Base-by-base conservation (phyloP, 2,888 invertebrate genomes). In the Falcaria lacertinaria region DNA sequence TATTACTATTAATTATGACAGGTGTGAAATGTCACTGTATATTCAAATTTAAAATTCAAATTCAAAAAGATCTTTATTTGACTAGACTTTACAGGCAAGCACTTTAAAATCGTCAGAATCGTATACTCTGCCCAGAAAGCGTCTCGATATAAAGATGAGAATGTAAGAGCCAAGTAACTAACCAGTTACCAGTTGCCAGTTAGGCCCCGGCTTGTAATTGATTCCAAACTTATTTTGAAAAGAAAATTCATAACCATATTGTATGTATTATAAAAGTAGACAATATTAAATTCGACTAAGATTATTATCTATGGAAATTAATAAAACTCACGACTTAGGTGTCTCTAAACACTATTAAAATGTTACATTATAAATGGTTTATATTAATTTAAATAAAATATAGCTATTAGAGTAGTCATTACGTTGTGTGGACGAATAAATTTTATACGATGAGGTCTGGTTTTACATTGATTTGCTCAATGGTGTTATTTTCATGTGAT, bases 381-480 rank as follows among this genome's bases (percentile, higher is more conserved):
- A 25, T 37, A 22, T 25, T 14, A 22, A 22, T 11, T 22, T 14
- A 22, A 37, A 17, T n/a, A 17, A 52, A 52, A 54, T 44, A 60
- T 69, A 70, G 67, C 61, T 71, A 59, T 69, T 75, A 75, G 66
- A 62, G 57, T 79, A 77, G 73, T 67, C 60, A 65, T 74, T 79
- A 61, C 59, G 74, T 74, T 78, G 57, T 61, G 60, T 42, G 54
- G 59, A 65, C 57, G 62, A 64, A 74, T 66, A 81, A 77, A 82
- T 84, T 86, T 86, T 87, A 84, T 87, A 87, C 82, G 71, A 80
- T 52, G 60, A 74, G 54, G 69, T 80, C 73, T 69, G 61, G 75
- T 76, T 82, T 75, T 72, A 57, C 58, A 64, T 85, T 86, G 57
- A 67, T 83, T 86, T 85, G 86, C 86, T 87, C 86, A 85, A 86